Evolutionary conservation across 2,113 vertebrate species (phyloP).

Genomic region (Tiliqua scincoides): DNA sequence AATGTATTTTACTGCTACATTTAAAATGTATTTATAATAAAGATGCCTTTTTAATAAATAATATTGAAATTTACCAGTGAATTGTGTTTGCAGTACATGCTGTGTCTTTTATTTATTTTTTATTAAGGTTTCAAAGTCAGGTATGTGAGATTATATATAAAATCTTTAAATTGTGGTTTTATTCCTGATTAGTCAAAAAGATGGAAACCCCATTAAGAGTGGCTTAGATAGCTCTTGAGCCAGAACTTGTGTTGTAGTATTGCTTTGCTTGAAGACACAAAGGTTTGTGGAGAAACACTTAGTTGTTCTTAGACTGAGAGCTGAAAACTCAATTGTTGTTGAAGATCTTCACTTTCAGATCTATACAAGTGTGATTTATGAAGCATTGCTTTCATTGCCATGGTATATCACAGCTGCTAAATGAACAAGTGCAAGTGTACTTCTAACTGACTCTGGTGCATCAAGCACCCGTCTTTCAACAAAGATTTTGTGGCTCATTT

Average conservation of each 20-base stretch:
- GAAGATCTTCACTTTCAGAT: not conserved
- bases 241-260: not conserved
- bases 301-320: not conserved
- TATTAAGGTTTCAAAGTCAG: too few species aligned
- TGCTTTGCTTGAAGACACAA: not conserved
- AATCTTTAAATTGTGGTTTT: too few species aligned
- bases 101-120: not conserved
- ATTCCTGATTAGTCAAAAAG: too few species aligned
- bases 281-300: not conserved
- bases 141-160: too few species aligned
- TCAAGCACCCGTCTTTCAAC: not conserved
- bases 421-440: not conserved
- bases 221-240: not conserved
- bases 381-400: not conserved
- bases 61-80: slow-evolving; percentile 47
- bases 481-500: not conserved
- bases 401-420: not conserved
- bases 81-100: slow-evolving; percentile 31
- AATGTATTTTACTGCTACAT: slow-evolving; percentile 75
- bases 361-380: not conserved
- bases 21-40: slow-evolving; percentile 79
- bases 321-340: not conserved
- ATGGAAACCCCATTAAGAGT: not conserved
- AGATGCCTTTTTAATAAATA: slow-evolving; percentile 71
- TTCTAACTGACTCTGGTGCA: not conserved